A percentile compares a stretch with the other conserved stretches of the same genome.
Evolutionary conservation across 92 coral and sea anemone species (phyloP).

Genomic region (Montipora capitata): DNA sequence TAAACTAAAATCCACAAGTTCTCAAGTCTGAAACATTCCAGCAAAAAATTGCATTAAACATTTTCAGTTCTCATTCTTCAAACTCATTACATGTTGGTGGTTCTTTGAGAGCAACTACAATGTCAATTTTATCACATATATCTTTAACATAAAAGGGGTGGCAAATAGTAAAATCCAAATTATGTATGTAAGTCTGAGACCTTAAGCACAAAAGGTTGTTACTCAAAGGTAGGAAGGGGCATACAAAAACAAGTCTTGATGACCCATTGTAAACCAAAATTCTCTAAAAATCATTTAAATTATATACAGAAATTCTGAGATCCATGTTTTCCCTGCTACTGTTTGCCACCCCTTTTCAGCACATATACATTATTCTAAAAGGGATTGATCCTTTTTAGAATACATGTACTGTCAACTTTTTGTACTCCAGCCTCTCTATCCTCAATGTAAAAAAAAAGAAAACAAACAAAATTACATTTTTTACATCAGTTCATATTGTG

Average conservation of each 20-base stretch:
- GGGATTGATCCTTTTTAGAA: background rate
- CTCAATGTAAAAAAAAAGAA: background rate
- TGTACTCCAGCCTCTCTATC: background rate
- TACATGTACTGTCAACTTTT: slow-evolving; percentile 1
- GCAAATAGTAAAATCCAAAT: background rate
- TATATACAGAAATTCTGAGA: background rate
- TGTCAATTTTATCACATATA: background rate
- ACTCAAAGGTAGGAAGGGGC: slow-evolving; percentile 8
- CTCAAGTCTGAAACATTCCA: background rate
- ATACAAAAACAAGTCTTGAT: background rate
- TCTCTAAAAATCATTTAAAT: slow-evolving; percentile 1
- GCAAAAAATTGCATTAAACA: background rate
- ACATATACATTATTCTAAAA: no score
- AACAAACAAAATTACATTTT: background rate
- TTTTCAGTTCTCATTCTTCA: background rate
- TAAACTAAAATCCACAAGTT: background rate
- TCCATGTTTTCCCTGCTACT: background rate
- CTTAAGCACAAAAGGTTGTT: slow-evolving; percentile 1
- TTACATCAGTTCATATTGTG: slow-evolving; percentile 4
- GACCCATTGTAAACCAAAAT: background rate
- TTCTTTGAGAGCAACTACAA: background rate
- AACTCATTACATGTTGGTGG: background rate
- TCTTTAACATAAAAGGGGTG: background rate
- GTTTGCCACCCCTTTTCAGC: background rate
- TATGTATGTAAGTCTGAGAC: background rate